A percentile compares a stretch with the other conserved stretches of the same genome.
phyloP scores from a whole-genome alignment of 2,113 vertebrate genomes.

The Callospermophilus lateralis region DNA sequence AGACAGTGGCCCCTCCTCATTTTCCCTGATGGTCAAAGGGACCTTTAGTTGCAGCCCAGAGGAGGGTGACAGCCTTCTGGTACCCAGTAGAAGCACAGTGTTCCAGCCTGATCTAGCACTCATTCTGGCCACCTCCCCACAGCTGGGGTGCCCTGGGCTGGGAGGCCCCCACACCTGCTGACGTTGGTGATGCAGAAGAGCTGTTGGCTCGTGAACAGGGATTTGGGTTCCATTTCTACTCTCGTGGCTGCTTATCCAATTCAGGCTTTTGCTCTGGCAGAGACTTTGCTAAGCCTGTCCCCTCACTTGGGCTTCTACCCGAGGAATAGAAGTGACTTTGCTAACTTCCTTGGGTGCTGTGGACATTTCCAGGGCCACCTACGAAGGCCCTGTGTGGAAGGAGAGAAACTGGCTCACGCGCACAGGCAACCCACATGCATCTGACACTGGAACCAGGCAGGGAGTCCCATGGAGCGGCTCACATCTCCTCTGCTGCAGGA shows the following conservation, averaged over 20 bases:
- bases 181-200: neutral
- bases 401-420: neutral
- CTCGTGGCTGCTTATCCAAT: neutral
- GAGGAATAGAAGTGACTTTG: neutral
- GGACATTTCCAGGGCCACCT: neutral
- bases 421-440: rapidly evolving
- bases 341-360: neutral
- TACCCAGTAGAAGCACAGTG: neutral
- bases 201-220: neutral
- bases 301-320: neutral
- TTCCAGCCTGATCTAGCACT: neutral
- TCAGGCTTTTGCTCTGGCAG: neutral
- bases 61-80: neutral
- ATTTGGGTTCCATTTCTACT: neutral
- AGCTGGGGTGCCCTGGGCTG: neutral
- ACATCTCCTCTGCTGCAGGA: slow-evolving; percentile 9
- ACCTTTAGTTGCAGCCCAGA: neutral
- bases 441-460: neutral
- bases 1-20: neutral
- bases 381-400: neutral
- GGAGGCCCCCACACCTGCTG: neutral
- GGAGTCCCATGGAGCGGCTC: neutral
- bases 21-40: neutral
- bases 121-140: neutral
- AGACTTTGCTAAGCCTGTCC: neutral